Base-by-base conservation (phyloP, 2,113 vertebrate genomes). In the Engystomops pustulosus region DNA sequence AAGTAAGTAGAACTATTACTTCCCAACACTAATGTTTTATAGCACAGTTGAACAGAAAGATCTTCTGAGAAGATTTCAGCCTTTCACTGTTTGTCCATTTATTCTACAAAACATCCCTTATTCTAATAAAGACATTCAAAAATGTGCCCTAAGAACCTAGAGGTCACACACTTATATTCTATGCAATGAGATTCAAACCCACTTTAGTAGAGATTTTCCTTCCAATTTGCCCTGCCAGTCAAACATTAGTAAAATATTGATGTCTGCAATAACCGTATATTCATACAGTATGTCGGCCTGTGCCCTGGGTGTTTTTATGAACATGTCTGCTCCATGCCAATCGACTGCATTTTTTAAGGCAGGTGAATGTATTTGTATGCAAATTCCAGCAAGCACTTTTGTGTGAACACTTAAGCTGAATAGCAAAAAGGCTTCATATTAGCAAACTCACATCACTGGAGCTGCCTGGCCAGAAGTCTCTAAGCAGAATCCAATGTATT, bases 301-400 rank as follows among this genome's bases (percentile, higher is more conserved):
- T 27, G 68, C 51, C 80, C 68, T 44, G 30, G 47, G 67, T 81
- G 65, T 55, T 72, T 60, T 71, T 72, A 72, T 60, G 68, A 72
- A 72, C 80, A 82, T 82, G 69, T 55, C 80, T 82, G 49, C 80
- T 82, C 67, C 69, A 62, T 45, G 80, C 69, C 51, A 78, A 55
- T 84, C 6, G 82, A 30, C 58, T 78, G 20, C 36, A 1, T 60
- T 78, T 69, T 77, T 77, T 62, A 51, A 51, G 36, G 60, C 44
- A 55, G n/a, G 45, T 9, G n/a, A 77, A 77, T 78, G 47, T 84
- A 84, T 84, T 77, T 84, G 58, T 84, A 84, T 84, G 82, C 45
- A 68, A 84, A 84, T 84, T 65, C 34, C 15, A 49, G 25, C 81
- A 83, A 83, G 71, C 47, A 32, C 55, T 76, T 83, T 62, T 25